A percentile compares a stretch with the other conserved stretches of the same genome.
These are phyloP conservation scores for Proterorhinus semilunaris DNA, from an alignment of 2,113 vertebrate genomes.

Conservation along the genomic window DNA sequence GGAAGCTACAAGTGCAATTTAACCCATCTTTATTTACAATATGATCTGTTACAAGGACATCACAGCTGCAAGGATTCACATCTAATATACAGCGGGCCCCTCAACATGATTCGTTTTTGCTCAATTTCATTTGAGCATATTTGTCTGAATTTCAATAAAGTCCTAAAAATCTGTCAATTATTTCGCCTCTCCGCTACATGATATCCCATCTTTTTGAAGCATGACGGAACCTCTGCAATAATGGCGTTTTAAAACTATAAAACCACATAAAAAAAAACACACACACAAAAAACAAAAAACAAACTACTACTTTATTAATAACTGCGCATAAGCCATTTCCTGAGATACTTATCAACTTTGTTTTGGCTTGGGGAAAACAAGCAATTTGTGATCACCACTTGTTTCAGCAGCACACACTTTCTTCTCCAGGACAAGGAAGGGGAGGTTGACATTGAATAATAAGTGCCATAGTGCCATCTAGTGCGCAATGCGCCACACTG, in stretches of 20 bases:
- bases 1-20: constrained; percentile 77
- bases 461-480: constrained; percentile 77
- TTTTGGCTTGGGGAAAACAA: constrained; percentile 49
- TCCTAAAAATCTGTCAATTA: constrained; percentile 16
- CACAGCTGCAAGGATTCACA: constrained; percentile 59
- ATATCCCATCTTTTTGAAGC: background rate
- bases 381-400: constrained; percentile 54
- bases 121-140: constrained; percentile 46
- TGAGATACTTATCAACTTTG: constrained; percentile 38
- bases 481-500: constrained; percentile 64
- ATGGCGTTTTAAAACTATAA: constrained; percentile 5
- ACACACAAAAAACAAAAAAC: constrained; percentile 10
- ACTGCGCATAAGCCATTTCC: constrained; percentile 16
- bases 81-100: constrained; percentile 51
- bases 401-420: constrained; percentile 38
- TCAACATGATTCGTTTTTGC: constrained; percentile 51
- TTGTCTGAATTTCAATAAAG: constrained; percentile 41
- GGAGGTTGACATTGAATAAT: constrained; percentile 55
- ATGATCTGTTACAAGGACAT: constrained; percentile 72
- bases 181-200: background rate
- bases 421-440: constrained; percentile 49
- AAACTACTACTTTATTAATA: constrained; percentile 43
- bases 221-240: background rate
- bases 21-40: constrained; percentile 76
- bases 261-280: background rate